Conservation (phyloP, 53 echinoderm and acorn worm species). For the Temnopleurus reevesii region DNA sequence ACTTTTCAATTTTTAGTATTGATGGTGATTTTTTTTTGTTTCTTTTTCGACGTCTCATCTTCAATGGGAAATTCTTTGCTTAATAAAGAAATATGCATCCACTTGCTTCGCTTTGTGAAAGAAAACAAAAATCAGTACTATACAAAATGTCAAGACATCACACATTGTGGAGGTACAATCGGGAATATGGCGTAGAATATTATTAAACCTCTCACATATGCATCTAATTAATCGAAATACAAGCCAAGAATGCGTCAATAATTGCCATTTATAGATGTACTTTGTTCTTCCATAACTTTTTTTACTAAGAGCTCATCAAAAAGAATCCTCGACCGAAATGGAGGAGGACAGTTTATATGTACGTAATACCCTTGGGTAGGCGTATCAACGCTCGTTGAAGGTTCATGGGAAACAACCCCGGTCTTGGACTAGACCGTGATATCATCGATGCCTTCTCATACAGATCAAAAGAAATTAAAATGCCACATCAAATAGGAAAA, state of each 20-base stretch:
- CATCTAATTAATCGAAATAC: neutral
- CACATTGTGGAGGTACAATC: too few species aligned
- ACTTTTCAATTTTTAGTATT: too few species aligned
- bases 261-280: neutral
- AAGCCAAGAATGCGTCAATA: neutral
- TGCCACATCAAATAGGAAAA: constrained; percentile 39
- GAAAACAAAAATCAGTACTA: too few species aligned
- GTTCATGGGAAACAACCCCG: neutral
- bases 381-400: neutral
- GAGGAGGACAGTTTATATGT: neutral
- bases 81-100: too few species aligned
- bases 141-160: too few species aligned
- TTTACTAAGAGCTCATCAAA: neutral
- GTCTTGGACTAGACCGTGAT: neutral
- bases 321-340: neutral
- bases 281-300: neutral
- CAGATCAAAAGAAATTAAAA: neutral
- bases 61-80: too few species aligned
- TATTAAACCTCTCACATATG: too few species aligned
- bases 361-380: neutral
- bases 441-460: neutral
- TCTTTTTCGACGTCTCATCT: too few species aligned
- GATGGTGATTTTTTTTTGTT: too few species aligned
- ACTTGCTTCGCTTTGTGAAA: too few species aligned
- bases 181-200: too few species aligned